Evolutionary conservation across 2,113 vertebrate species (phyloP).

Genomic region (Reinhardtius hippoglossoides): DNA sequence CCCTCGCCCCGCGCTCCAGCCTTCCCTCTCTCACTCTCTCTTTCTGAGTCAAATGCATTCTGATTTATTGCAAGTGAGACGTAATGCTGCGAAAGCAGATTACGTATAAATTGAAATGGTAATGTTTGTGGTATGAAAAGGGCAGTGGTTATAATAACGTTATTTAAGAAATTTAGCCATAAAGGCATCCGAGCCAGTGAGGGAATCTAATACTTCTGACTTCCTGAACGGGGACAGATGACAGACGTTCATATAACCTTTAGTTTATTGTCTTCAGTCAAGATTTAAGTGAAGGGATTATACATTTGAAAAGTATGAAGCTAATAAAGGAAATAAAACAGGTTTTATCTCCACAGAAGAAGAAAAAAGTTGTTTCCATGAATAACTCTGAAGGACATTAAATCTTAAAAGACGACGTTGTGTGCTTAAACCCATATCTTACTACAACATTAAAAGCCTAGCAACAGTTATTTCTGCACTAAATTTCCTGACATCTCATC

Average conservation of each 20-base stretch:
- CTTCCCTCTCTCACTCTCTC: conserved; percentile 49
- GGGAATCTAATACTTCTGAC: conserved; percentile 72
- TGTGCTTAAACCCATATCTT: neutral
- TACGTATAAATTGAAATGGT: conserved; percentile 82
- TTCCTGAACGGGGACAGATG: conserved; percentile 68
- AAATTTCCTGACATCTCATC: no score
- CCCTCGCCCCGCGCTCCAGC: conserved; percentile 29
- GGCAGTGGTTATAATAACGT: conserved; percentile 73
- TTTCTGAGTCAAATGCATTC: conserved; percentile 63
- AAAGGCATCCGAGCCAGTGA: conserved; percentile 49
- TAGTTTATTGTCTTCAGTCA: conserved; percentile 43
- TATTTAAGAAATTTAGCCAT: conserved; percentile 73
- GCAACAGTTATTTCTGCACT: no score
- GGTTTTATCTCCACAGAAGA: neutral
- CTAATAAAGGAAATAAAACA: neutral
- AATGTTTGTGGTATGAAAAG: conserved; percentile 75
- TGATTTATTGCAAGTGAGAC: conserved; percentile 78
- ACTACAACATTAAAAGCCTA: no score
- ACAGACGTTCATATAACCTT: conserved; percentile 67
- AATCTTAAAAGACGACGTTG: no score
- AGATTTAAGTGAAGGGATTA: conserved; percentile 35
- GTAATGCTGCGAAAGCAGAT: conserved; percentile 76
- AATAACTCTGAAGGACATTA: neutral
- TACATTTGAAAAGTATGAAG: conserved; percentile 17
- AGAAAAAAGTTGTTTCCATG: neutral